Base-by-base conservation (phyloP, 2,888 invertebrate genomes). In the Chymomyza amoena region DNA sequence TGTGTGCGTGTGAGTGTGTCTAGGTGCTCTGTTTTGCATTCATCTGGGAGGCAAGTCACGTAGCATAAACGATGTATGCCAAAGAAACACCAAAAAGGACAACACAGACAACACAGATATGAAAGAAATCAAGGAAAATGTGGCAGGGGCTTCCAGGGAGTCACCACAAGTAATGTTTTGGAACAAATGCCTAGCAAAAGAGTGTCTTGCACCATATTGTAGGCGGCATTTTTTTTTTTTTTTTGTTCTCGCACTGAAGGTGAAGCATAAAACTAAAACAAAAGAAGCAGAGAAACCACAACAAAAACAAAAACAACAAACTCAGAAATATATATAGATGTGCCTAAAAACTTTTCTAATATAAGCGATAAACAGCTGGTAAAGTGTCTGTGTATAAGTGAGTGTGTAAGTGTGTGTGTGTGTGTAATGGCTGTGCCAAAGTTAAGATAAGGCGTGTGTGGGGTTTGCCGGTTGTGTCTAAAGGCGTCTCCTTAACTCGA, bases 331-430 rank as follows among this genome's bases (percentile, higher is more conserved):
- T 87, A 7, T 32, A 32, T 4, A 32, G 2, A 80, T 87, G 88
- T 87, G 88, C 79, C 88, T 88, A 84, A 88, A 54, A 84, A 84
- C 88, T 88, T 84, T 88, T 84, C 88, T 88, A 86, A 84, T 84
- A 88, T 86, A 79, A 86, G 78, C 84, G 79, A 81, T 85, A 76
- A 72, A 68, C 66, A 66, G 61, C 66, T 61, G 61, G 36, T n/a
- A 66, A 66, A 20, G 54, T 20, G 20, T 18, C 2, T 28, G 25
- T 56, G 56, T 56, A 1, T 15, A 6, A 32, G 32, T 45, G 39
- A 4, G 39, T 45, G 39, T 4, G 25, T 20, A 20, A 20, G 20
- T 39, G 39, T 0, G 39, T 45, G 13, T 45, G 39, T 13, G 39
- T 13, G 39, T 36, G 36, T 36, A 36, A 7, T 36, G 36, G 36